Evolutionary conservation across 2,888 invertebrate species (phyloP).

Genomic region (Sphecodes monilicornis): DNA sequence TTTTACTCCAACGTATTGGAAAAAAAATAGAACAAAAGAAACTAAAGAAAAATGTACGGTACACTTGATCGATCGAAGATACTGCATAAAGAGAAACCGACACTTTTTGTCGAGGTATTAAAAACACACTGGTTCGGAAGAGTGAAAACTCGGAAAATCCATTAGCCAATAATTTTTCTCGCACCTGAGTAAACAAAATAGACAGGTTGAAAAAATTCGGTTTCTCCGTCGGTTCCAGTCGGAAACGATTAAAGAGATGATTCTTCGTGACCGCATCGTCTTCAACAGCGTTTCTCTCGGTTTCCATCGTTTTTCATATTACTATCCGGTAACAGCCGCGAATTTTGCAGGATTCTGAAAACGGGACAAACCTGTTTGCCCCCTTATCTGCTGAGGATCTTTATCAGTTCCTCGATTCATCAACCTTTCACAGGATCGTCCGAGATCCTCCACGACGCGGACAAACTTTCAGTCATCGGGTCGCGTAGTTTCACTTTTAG

Average conservation of each 20-base stretch:
- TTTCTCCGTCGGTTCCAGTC: background rate
- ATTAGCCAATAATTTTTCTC: background rate
- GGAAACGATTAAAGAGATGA: background rate
- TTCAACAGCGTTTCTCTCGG: background rate
- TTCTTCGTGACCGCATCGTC: background rate
- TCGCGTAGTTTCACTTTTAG: constrained; percentile 39
- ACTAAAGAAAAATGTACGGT: background rate
- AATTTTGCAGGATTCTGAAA: background rate
- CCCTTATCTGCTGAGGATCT: background rate
- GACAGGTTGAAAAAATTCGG: background rate
- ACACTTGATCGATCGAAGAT: background rate
- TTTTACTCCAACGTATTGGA: background rate
- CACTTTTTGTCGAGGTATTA: background rate
- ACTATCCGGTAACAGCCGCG: background rate
- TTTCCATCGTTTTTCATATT: constrained; percentile 5
- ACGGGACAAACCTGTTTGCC: background rate
- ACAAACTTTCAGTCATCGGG: background rate
- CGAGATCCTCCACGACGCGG: background rate
- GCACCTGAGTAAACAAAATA: background rate
- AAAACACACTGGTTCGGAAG: background rate
- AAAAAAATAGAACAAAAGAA: background rate
- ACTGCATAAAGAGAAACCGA: background rate
- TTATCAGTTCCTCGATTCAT: background rate
- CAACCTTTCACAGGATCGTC: background rate
- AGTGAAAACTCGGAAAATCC: background rate